Evolutionary conservation across 2,113 vertebrate species (phyloP), one percentile per base, ranked within the genome.

Genomic region (Rhegmatorhina hoffmannsi): DNA sequence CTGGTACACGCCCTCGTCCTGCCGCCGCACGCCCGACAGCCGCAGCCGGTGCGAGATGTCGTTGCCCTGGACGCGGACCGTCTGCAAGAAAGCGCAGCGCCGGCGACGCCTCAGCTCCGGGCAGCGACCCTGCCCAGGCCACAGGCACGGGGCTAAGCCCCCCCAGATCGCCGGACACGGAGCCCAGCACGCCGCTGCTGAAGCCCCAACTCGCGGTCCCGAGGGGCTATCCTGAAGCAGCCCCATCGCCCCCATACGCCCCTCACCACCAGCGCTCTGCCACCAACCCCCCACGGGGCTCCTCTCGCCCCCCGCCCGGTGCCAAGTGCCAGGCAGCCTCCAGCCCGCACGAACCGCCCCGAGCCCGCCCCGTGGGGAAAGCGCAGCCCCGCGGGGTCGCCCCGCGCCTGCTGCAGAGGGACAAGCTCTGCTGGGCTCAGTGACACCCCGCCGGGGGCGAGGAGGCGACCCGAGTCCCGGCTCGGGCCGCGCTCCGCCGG

Each of bases 11-110:
- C 99, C 99, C 96, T 99, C 98, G 26, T 99, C 99, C 90, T 98
- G 98, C 95, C 98, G 98, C 85, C 98, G 98, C 82, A 99, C 99
- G 17, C 98, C 98, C 8, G 98, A 99, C 53, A 99, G 98, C 82
- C 99, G 98, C 92, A 99, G 98, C 92, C 98, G 97, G 96, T 99
- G 99, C 33, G 99, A 99, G 96, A 99, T 99, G 98, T 99, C 99
- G 13, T 98, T 99, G 92, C 99, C 99, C 94, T 99, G 99, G 70
- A 99, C 99, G 25, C 99, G 98, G 87, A 99, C 99, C 40, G 99
- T 99, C 99, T 99, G 98, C 81, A 96, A 92, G 84, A 96, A 53
- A 92, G 74, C 24, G 82, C 70, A 69, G 15, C 75, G 29, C 63
- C 34, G 79, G 24, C 44, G 4, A 47, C 59, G 84, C 80, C 76